phyloP scores from a whole-genome alignment of 1,140 invertebrate genomes.

The Drosophila funebris region DNA sequence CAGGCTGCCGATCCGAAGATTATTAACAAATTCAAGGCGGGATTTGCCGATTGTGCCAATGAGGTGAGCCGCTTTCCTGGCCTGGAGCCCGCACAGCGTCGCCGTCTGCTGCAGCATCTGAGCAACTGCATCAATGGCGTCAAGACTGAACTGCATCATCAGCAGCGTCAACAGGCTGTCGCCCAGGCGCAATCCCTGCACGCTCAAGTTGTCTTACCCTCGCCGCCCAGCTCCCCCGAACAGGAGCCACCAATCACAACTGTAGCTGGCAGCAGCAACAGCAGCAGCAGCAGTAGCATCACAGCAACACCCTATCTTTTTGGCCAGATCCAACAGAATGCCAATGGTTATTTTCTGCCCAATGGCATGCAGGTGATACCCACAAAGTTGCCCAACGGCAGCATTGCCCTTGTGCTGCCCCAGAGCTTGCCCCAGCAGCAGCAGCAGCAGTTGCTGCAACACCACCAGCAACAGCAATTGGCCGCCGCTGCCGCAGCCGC shows the following conservation, averaged over 20 bases:
- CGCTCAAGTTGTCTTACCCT: constrained; percentile 83
- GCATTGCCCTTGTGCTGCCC: constrained; percentile 91
- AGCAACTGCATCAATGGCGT: constrained; percentile 87
- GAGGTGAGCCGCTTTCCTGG: constrained; percentile 92
- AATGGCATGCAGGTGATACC: constrained; percentile 91
- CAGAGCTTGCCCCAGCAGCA: constrained; percentile 82
- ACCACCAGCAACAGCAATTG: constrained; percentile 87
- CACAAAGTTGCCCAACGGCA: constrained; percentile 90
- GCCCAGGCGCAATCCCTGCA: constrained; percentile 72
- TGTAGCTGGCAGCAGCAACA: constrained; percentile 83
- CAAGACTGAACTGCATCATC: constrained; percentile 83
- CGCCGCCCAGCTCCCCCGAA: constrained; percentile 83
- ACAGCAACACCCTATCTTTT: constrained; percentile 79
- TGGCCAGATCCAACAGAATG: constrained; percentile 85
- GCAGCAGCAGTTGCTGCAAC: constrained; percentile 85
- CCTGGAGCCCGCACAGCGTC: constrained; percentile 88
- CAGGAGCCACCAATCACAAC: constrained; percentile 76
- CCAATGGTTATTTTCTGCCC: constrained; percentile 86
- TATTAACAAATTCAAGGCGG: constrained; percentile 93
- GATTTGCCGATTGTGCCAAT: constrained; percentile 93
- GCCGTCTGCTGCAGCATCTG: constrained; percentile 89
- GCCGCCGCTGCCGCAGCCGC: constrained; percentile 75
- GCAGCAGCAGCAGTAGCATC: constrained; percentile 79
- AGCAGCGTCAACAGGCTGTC: constrained; percentile 69
- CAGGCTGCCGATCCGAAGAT: constrained; percentile 91